Conservation (phyloP, 2,888 invertebrate genomes). For the Sinelater perroti region DNA sequence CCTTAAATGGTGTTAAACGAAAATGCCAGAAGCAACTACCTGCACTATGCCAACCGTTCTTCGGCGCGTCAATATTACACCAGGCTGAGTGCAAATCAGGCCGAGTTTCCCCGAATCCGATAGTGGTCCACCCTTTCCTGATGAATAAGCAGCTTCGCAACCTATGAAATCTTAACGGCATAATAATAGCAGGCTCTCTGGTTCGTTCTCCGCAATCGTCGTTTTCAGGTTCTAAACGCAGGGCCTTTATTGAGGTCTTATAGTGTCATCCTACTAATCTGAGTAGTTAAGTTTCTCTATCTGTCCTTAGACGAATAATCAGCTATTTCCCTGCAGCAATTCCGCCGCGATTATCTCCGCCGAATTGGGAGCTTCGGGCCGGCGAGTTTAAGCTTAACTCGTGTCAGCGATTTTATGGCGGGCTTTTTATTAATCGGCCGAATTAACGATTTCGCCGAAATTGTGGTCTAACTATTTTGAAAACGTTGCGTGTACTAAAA, state of each 20-base stretch:
- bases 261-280: conserved; percentile 40
- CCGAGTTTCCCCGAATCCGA: too few relatives aligned
- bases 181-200: conserved; percentile 32
- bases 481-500: too few relatives aligned
- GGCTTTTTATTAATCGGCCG: too few relatives aligned
- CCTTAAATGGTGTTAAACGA: too few relatives aligned
- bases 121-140: too few relatives aligned
- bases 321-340: conserved; percentile 28
- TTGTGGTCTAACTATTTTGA: too few relatives aligned
- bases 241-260: conserved; percentile 39
- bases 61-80: background rate
- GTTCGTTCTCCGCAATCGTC: conserved; percentile 42
- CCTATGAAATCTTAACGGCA: conserved; percentile 24
- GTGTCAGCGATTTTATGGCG: too few relatives aligned
- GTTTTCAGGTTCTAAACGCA: conserved; percentile 44
- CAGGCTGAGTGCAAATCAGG: too few relatives aligned
- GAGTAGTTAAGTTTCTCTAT: conserved; percentile 42
- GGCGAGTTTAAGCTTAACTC: too few relatives aligned
- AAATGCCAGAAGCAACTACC: background rate
- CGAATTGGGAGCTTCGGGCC: conserved; percentile 14
- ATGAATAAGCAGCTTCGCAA: background rate
- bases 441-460: too few relatives aligned
- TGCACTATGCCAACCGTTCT: background rate
- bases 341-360: conserved; percentile 27
- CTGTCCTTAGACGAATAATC: conserved; percentile 40